Percentiles rank a stretch among this genome's conserved stretches.
These are phyloP conservation scores for Panorpa germanica DNA, from an alignment of 2,888 invertebrate species.

Conservation along the genomic window DNA sequence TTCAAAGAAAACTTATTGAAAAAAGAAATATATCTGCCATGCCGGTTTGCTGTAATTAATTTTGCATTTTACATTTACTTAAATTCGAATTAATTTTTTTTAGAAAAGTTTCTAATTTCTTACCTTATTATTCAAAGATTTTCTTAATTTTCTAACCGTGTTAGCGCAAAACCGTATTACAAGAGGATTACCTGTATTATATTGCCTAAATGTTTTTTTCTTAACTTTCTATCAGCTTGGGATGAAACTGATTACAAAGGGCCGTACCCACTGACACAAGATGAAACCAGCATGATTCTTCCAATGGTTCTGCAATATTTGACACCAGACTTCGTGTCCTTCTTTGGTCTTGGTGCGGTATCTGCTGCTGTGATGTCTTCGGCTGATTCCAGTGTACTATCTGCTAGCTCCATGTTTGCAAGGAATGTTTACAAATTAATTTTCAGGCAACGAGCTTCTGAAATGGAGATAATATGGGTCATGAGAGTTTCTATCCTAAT, in stretches of 20 bases:
- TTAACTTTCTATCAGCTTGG: slow-evolving; percentile 52
- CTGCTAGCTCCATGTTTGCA: slow-evolving; percentile 98
- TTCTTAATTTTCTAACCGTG: too few species aligned
- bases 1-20: too few species aligned
- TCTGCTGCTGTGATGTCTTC: slow-evolving; percentile 99
- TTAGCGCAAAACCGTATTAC: too few species aligned
- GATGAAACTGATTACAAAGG: slow-evolving; percentile 78
- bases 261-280: slow-evolving; percentile 48
- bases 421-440: slow-evolving; percentile 96
- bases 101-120: too few species aligned
- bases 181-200: too few species aligned
- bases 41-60: too few species aligned
- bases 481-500: slow-evolving; percentile 85
- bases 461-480: slow-evolving; percentile 93
- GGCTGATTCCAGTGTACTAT: slow-evolving; percentile 94
- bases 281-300: slow-evolving; percentile 83
- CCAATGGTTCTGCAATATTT: slow-evolving; percentile 94
- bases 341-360: slow-evolving; percentile 95
- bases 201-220: too few species aligned
- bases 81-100: too few species aligned
- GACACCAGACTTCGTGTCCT: slow-evolving; percentile 89
- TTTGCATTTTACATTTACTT: too few species aligned
- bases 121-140: too few species aligned
- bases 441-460: slow-evolving; percentile 89
- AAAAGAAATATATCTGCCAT: too few species aligned